Evolutionary conservation across 2,797 vertebrate species (phyloP).

Genomic region (Selene dorsalis): DNA sequence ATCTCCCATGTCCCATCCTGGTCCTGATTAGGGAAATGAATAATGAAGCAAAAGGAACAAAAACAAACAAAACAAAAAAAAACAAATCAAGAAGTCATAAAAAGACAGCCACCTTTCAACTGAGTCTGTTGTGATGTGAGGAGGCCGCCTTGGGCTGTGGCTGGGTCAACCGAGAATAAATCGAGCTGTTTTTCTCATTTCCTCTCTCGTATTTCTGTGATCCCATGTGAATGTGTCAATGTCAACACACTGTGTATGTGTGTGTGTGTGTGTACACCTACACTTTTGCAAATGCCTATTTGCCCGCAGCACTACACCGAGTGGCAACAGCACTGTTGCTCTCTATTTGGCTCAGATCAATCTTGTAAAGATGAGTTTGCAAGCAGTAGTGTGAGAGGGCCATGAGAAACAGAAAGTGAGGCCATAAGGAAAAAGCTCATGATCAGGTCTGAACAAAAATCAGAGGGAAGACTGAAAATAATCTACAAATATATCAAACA

Average conservation of each 20-base stretch:
- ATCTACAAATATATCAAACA: constrained; percentile 1
- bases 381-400: constrained; percentile 17
- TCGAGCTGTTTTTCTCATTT: constrained; percentile 58
- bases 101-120: constrained; percentile 21
- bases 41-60: constrained; percentile 17
- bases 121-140: constrained; percentile 21
- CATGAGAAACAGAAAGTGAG: constrained; percentile 19
- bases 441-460: constrained; percentile 28
- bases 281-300: constrained; percentile 42
- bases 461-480: not conserved
- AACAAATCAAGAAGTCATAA: constrained; percentile 6
- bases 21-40: constrained; percentile 19
- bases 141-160: constrained; percentile 50
- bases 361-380: constrained; percentile 47
- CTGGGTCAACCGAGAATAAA: constrained; percentile 62
- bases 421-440: not conserved
- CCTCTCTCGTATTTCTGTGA: constrained; percentile 39
- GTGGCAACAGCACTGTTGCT: constrained; percentile 14
- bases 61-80: constrained; percentile 10
- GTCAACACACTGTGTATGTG: constrained; percentile 28
- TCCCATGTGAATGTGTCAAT: constrained; percentile 55
- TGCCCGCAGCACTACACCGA: constrained; percentile 34
- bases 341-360: constrained; percentile 42
- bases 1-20: not conserved
- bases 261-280: constrained; percentile 12